Evolutionary conservation across 2,888 invertebrate genomes (phyloP).

Genomic region (Oegoconia quadripuncta): DNA sequence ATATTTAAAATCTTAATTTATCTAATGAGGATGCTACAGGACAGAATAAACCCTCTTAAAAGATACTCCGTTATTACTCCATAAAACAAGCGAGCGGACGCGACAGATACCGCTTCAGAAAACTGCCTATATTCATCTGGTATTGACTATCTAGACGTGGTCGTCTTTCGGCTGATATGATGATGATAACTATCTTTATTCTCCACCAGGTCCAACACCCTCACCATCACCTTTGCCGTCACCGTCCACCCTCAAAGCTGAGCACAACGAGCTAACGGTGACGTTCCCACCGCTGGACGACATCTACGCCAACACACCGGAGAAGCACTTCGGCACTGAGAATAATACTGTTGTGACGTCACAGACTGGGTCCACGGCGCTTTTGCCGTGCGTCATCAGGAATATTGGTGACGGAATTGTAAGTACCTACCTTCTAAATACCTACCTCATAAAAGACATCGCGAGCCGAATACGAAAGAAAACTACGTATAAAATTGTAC

Average conservation of each 20-base stretch:
- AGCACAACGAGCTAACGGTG: slow-evolving; percentile 66
- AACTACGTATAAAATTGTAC: no score
- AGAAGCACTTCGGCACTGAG: slow-evolving; percentile 90
- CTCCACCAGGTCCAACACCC: slow-evolving; percentile 40
- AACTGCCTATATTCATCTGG: neutral
- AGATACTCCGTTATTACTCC: no score
- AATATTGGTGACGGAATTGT: slow-evolving; percentile 94
- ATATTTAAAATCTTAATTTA: no score
- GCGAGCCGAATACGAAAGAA: no score
- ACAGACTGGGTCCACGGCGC: slow-evolving; percentile 90
- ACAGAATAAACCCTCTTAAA: no score
- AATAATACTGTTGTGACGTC: slow-evolving; percentile 90
- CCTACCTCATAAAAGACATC: no score
- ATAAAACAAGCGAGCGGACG: no score
- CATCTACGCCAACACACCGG: slow-evolving; percentile 72
- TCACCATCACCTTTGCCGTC: slow-evolving; percentile 37
- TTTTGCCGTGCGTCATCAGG: slow-evolving; percentile 90
- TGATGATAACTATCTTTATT: slow-evolving; percentile 5
- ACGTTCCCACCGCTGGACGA: slow-evolving; percentile 68
- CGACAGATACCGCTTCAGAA: no score
- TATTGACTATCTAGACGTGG: neutral
- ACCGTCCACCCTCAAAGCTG: slow-evolving; percentile 47
- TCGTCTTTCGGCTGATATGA: no score
- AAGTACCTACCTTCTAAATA: no score
- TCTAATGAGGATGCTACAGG: no score